These are phyloP conservation scores for Phoxinus phoxinus DNA, from an alignment of 2,113 vertebrate genomes.

Conservation along the genomic window DNA sequence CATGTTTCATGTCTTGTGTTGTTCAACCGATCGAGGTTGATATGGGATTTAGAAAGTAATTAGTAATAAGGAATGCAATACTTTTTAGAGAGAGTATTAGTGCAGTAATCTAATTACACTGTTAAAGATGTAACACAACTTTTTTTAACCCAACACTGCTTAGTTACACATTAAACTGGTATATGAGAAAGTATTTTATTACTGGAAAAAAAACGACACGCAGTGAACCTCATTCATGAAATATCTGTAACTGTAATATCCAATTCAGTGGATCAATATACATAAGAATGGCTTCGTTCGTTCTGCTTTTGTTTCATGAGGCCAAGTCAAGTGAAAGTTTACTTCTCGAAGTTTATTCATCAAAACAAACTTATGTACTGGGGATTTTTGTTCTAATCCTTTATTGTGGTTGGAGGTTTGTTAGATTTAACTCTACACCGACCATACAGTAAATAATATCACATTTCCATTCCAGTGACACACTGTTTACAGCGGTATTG, in stretches of 20 bases:
- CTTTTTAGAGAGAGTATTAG: too few relatives aligned
- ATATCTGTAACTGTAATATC: background rate
- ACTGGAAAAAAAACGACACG: slow-evolving; percentile 8
- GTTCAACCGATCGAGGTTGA: too few relatives aligned
- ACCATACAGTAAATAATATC: slow-evolving; percentile 25
- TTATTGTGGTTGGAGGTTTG: background rate
- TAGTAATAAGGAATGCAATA: too few relatives aligned
- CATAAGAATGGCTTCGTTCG: background rate
- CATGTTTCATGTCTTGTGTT: too few relatives aligned
- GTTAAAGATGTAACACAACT: too few relatives aligned
- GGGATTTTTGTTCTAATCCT: slow-evolving; percentile 30
- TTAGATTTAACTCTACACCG: slow-evolving; percentile 4
- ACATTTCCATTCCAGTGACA: slow-evolving; percentile 29
- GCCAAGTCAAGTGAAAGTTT: slow-evolving; percentile 19
- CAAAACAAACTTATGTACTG: slow-evolving; percentile 7
- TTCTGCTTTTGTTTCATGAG: background rate
- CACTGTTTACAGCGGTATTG: slow-evolving; percentile 19
- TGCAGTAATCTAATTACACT: too few relatives aligned
- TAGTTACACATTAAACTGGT: background rate
- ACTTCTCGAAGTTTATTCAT: slow-evolving; percentile 30
- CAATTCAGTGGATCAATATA: slow-evolving; percentile 11
- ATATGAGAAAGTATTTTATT: slow-evolving; percentile 3
- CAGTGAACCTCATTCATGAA: slow-evolving; percentile 15
- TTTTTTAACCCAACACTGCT: too few relatives aligned
- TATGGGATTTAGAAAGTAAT: too few relatives aligned